Base-by-base conservation (phyloP, 1,140 invertebrate species). In the Camponotus pennsylvanicus region DNA sequence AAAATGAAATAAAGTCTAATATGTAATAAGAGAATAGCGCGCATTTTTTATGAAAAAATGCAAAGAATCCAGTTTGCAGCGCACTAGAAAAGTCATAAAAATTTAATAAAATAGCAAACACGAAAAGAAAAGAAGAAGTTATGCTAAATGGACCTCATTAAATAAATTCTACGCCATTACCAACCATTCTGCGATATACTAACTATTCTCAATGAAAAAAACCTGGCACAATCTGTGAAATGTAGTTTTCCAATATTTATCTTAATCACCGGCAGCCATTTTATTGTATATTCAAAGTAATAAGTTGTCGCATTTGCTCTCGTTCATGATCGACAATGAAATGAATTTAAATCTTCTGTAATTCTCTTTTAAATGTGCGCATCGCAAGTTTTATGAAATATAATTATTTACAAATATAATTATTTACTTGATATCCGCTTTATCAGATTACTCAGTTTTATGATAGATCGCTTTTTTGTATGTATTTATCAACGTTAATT, bases 31-130 rank as follows among this genome's bases (percentile, higher is more conserved):
- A 52, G 8, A 49, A 63, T n/a, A 57, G 66, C 52, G 42, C 8
- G 27, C 21, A 13, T 57, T n/a, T 37, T 61, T 75, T 75, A 83
- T 75, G 55, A 61, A 83, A 83, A 57, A 52, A 84, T 84, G 71
- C 61, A 82, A 34, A 73, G 64, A 63, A 86, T 71, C 66, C 59
- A 79, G 64, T 90, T 89, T 78, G 75, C 42, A 79, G 42, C 83
- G 63, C 88, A 49, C 32, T 75, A 32, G 42, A 49, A 75, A 83
- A 61, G 32, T 83, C 55, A 83, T 63, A 83, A 75, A 49, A 61
- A 63, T 73, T 83, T 75, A 83, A 83, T 83, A 83, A 83, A 87
- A 87, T 78, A 49, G 79, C 71, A 77, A 77, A 88, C 71, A 87
- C 69, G 45, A 42, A 32, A 37, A 18, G 49, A 52, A 52, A 52